Evolutionary conservation across 2,113 vertebrate genomes (phyloP).

Genomic region (Pandion haliaetus): DNA sequence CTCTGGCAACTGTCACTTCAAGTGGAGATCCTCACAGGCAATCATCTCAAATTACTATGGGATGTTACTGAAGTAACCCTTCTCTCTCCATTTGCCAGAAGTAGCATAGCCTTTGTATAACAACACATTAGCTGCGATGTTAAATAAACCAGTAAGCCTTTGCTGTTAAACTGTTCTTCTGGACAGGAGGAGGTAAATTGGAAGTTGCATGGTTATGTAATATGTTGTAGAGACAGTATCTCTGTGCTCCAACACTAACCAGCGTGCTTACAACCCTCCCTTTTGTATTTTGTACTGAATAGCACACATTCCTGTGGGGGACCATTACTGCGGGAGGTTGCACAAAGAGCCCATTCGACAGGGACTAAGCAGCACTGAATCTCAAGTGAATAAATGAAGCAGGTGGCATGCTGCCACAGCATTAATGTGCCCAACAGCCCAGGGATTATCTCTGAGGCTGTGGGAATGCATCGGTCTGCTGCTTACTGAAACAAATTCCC

Average conservation of each 20-base stretch:
- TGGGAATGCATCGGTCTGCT: conserved; percentile 3
- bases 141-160: neutral
- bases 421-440: neutral
- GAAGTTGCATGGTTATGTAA: neutral
- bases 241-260: conserved; percentile 30
- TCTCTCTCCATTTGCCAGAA: neutral
- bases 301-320: conserved; percentile 35
- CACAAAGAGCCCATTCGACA: conserved; percentile 48
- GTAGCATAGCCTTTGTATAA: neutral
- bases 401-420: conserved; percentile 32
- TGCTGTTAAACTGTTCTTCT: neutral
- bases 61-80: neutral
- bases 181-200: neutral
- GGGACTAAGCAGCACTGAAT: conserved; percentile 6
- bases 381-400: conserved; percentile 14
- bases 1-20: neutral
- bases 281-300: conserved; percentile 38
- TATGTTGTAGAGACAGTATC: neutral
- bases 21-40: neutral
- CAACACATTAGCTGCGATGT: neutral
- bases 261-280: conserved; percentile 22
- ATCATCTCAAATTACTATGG: neutral
- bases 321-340: neutral
- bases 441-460: conserved; percentile 32
- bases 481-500: conserved; percentile 14